Percentiles rank a stretch among this genome's conserved stretches.
Evolutionary conservation across 1,140 invertebrate species (phyloP).

Genomic region (Cryptotermes secundus): DNA sequence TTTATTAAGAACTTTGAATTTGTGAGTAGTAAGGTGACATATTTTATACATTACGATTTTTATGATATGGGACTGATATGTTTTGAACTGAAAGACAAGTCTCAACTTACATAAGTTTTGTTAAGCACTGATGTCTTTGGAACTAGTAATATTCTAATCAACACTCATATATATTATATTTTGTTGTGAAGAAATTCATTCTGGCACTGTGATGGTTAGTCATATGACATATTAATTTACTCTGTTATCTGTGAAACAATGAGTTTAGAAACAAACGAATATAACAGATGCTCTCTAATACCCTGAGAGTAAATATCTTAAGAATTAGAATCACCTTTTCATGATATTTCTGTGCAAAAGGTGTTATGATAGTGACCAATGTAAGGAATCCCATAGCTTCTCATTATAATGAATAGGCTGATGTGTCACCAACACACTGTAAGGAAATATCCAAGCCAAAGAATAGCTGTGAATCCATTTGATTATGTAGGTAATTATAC

Average conservation of each 20-base stretch:
- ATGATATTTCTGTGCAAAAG: background rate
- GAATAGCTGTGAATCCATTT: constrained; percentile 21
- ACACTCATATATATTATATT: no score
- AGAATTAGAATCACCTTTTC: background rate
- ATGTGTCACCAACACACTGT: background rate
- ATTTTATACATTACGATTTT: no score
- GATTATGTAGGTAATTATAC: background rate
- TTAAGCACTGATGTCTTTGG: no score
- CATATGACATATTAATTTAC: no score
- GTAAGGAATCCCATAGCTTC: background rate
- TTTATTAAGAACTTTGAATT: no score
- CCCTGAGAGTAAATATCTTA: background rate
- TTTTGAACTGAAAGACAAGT: no score
- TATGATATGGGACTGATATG: no score
- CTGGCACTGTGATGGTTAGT: no score
- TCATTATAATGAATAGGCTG: background rate
- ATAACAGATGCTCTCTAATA: background rate
- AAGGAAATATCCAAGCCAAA: constrained; percentile 24
- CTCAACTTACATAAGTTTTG: no score
- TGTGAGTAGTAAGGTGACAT: no score
- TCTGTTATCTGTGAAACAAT: background rate
- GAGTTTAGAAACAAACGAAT: background rate
- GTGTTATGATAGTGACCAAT: background rate
- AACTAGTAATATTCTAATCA: no score
- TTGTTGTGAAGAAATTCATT: no score